Evolutionary conservation across 1,140 invertebrate genomes (phyloP), one percentile per base, ranked within the genome.

Genomic region (Physella acuta): DNA sequence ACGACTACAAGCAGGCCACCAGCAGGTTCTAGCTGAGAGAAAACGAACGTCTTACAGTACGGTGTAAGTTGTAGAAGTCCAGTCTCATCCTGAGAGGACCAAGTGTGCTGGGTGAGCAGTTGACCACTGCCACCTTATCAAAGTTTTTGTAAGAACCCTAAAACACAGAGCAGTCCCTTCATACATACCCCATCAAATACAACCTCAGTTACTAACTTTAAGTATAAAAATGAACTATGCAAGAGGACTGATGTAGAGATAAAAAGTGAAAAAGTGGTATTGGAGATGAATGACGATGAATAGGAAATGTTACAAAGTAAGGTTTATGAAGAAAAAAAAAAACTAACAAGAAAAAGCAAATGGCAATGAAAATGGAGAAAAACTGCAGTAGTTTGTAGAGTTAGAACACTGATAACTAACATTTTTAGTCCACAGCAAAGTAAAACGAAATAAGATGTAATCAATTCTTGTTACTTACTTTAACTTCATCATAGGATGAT

Each of bases 51-150:
- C 59, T 61, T 61, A 61, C 59, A 61, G 59, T n/a, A 39, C 8
- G 36, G 24, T 28, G n/a, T 24, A 61, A 61, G 20, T 36, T 61
- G 59, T 39, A 37, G 59, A 61, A 61, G 59, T 61, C 36, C 59
- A 61, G 24, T 36, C 59, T 61, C 59, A 37, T 61, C 39, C 59
- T 39, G 11, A 37, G 59, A 61, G 59, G 26, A 2, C 39, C 34
- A 14, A 44, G 28, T n/a, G 36, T 34, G 3, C 3, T 34, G n/a
- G 31, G 33, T 17, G 56, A 28, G n/a, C 59, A 61, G n/a, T 61
- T 33, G 34, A 61, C 59, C 17, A 61, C 36, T 3, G 59, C 59
- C n/a, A 61, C 59, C 37, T 61, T 61, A 26, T 61, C 59, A 37
- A 36, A 36, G 30, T 36, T 28, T 11, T n/a, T 44, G 59, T 61